These are phyloP conservation scores for Mya arenaria DNA, from an alignment of 1,140 invertebrate genomes.

Conservation along the genomic window DNA sequence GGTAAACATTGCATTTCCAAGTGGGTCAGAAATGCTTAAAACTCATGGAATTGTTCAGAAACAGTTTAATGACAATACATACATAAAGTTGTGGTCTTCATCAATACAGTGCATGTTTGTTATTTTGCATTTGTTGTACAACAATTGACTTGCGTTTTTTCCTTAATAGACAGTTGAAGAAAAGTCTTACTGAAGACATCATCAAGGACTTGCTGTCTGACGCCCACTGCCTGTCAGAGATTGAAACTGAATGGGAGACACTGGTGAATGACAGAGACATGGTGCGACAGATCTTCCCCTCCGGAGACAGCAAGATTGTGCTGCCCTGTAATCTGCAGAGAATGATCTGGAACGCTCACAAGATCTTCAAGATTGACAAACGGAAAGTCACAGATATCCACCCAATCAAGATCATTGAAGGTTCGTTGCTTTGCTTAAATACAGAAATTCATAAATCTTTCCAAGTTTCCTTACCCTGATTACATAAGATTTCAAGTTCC, in stretches of 20 bases:
- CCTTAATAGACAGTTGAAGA: constrained; percentile 92
- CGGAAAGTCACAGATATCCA: constrained; percentile 95
- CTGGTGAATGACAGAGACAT: constrained; percentile 92
- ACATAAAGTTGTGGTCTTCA: too few species aligned
- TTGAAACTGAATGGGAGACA: constrained; percentile 98
- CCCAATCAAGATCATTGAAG: constrained; percentile 94
- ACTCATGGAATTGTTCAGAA: too few species aligned
- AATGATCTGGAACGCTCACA: constrained; percentile 99
- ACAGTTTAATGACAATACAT: too few species aligned
- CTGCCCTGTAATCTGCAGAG: constrained; percentile 98
- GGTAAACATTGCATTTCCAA: too few species aligned
- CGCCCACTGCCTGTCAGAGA: constrained; percentile 92
- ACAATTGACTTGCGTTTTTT: too few species aligned
- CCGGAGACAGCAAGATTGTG: constrained; percentile 89
- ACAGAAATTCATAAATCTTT: too few species aligned
- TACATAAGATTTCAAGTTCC: too few species aligned
- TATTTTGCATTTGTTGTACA: too few species aligned
- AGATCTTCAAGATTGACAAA: constrained; percentile 99
- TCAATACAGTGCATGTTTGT: too few species aligned
- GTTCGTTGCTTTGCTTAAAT: constrained; percentile 68
- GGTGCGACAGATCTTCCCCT: constrained; percentile 88
- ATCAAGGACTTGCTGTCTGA: constrained; percentile 96
- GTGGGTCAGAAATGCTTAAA: too few species aligned
- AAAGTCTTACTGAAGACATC: constrained; percentile 97
- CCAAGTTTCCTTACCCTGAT: too few species aligned